A percentile compares a stretch with the other conserved stretches of the same genome.
These are phyloP conservation scores for Taenaris catops DNA, from an alignment of 2,888 invertebrate genomes.

Conservation along the genomic window DNA sequence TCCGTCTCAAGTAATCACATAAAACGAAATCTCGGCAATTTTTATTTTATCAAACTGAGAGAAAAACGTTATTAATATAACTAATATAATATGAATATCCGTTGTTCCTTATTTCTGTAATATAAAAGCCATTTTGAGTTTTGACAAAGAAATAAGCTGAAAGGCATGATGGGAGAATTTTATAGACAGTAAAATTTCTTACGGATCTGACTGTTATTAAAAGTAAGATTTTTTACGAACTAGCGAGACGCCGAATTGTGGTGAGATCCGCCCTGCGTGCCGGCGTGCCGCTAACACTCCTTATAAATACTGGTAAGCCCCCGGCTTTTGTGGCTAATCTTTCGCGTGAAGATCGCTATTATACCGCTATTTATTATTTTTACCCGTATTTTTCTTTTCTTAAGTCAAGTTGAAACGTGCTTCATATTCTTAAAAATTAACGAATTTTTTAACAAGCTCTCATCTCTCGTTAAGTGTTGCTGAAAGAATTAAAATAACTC, in stretches of 20 bases:
- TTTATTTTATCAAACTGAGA: no score
- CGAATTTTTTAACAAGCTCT: slow-evolving; percentile 23
- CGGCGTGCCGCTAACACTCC: slow-evolving; percentile 68
- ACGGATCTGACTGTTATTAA: slow-evolving; percentile 15
- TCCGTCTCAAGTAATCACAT: no score
- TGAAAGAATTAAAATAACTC: slow-evolving; percentile 61
- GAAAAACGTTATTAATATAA: no score
- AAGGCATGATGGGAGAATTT: slow-evolving; percentile 6
- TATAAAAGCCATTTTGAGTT: no score
- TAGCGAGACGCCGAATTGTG: slow-evolving; percentile 22
- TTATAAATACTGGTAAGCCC: slow-evolving; percentile 77
- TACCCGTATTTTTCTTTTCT: slow-evolving; percentile 60
- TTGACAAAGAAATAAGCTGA: not conserved
- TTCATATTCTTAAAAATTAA: slow-evolving; percentile 50
- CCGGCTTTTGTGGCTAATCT: slow-evolving; percentile 76
- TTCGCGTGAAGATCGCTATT: slow-evolving; percentile 75
- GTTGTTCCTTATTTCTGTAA: no score
- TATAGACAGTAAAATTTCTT: slow-evolving; percentile 17
- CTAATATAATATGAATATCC: no score
- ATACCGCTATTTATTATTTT: slow-evolving; percentile 76
- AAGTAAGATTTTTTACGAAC: slow-evolving; percentile 20
- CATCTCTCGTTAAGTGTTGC: slow-evolving; percentile 36
- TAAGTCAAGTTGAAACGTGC: slow-evolving; percentile 61
- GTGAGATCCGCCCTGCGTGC: slow-evolving; percentile 39
- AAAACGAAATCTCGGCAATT: no score